A percentile compares a stretch with the other conserved stretches of the same genome.
phyloP scores from a whole-genome alignment of 2,797 vertebrate genomes.

The Lepidocolaptes lacrymiger region DNA sequence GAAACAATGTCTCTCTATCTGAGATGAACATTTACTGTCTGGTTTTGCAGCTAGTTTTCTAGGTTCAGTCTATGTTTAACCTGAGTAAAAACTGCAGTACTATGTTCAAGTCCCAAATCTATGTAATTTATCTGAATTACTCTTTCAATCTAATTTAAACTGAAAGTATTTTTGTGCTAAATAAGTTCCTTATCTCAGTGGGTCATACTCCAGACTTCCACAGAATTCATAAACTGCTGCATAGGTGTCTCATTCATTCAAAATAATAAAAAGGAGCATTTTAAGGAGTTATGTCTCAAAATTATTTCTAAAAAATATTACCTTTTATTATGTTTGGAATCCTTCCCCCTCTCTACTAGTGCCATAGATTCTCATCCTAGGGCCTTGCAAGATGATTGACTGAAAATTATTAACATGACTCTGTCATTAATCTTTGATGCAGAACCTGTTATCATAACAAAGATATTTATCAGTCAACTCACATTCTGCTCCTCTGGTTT shows the following conservation, averaged over 20 bases:
- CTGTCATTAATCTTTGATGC: not conserved
- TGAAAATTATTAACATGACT: not conserved
- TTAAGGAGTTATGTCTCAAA: not conserved
- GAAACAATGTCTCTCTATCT: not conserved
- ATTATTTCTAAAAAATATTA: not conserved
- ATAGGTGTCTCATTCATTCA: not conserved
- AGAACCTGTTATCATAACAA: not conserved
- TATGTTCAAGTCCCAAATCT: not conserved
- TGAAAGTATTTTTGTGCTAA: not conserved
- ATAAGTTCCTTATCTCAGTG: not conserved
- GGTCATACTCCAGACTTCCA: not conserved
- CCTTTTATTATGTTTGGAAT: not conserved
- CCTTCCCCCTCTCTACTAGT: fast-evolving
- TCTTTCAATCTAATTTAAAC: not conserved
- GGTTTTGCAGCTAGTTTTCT: not conserved
- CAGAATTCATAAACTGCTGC: not conserved
- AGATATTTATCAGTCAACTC: not conserved
- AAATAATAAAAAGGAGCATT: not conserved
- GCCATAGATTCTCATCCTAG: not conserved
- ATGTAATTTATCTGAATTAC: not conserved
- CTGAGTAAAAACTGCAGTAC: not conserved
- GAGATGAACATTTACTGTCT: not conserved
- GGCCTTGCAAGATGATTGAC: not conserved
- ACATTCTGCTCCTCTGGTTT: not conserved
- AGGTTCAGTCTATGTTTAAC: not conserved